phyloP scores from a whole-genome alignment of 2,888 invertebrate genomes.

The Agonopterix heracliana region DNA sequence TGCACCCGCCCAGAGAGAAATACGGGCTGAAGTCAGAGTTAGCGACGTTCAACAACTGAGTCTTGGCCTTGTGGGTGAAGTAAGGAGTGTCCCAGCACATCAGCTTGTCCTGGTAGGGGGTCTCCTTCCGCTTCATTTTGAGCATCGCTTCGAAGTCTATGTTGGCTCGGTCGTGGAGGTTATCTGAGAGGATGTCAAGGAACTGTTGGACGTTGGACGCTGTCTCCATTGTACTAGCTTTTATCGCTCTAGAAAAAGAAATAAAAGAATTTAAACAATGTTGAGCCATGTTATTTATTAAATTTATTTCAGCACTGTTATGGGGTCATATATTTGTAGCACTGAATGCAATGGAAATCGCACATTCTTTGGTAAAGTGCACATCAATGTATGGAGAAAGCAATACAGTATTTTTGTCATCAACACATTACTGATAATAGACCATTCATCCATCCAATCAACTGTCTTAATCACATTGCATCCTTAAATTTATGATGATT shows the following conservation, averaged over 20 bases:
- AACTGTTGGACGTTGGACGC: conserved; percentile 88
- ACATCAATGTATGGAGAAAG: too few species aligned
- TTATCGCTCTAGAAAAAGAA: conserved; percentile 80
- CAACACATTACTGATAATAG: too few species aligned
- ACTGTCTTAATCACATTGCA: too few species aligned
- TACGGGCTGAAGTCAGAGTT: conserved; percentile 87
- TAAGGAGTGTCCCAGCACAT: conserved; percentile 93
- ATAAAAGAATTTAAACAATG: background rate
- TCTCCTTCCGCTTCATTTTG: conserved; percentile 79
- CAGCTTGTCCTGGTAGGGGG: conserved; percentile 47
- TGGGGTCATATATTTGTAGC: background rate
- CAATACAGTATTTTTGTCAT: too few species aligned
- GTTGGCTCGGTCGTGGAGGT: conserved; percentile 81
- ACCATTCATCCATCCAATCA: too few species aligned
- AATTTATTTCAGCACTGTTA: background rate
- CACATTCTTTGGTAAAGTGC: too few species aligned
- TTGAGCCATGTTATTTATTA: background rate
- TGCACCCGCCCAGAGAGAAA: conserved; percentile 94
- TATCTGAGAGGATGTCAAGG: conserved; percentile 83
- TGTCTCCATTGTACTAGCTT: conserved; percentile 89
- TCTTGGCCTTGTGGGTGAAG: conserved; percentile 85
- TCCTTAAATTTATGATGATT: too few species aligned
- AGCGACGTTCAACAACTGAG: conserved; percentile 80
- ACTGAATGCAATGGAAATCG: background rate
- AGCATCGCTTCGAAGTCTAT: conserved; percentile 87